Conservation (phyloP, 2,888 invertebrate species). For the Aporophyla lueneburgensis region DNA sequence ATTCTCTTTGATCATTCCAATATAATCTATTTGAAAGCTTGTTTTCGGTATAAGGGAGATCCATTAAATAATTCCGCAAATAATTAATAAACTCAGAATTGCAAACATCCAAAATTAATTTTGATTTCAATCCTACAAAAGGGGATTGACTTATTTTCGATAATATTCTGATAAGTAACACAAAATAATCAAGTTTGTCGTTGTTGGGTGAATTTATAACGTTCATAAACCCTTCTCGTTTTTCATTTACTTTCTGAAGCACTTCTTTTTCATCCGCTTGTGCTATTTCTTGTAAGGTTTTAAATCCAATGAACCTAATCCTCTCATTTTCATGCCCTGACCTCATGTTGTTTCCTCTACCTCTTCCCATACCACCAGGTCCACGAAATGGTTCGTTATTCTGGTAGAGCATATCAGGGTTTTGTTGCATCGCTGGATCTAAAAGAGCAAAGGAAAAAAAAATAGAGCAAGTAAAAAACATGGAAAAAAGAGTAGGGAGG, state of each 20-base stretch:
- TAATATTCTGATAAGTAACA: slow-evolving; percentile 82
- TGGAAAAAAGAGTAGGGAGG: too few relatives aligned
- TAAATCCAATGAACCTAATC: slow-evolving; percentile 69
- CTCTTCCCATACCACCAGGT: not conserved
- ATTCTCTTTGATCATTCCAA: slow-evolving; percentile 79
- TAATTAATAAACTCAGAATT: slow-evolving; percentile 78
- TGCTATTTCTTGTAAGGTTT: slow-evolving; percentile 77
- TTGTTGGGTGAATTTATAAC: slow-evolving; percentile 74
- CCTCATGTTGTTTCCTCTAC: slow-evolving; percentile 16
- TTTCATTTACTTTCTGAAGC: slow-evolving; percentile 76
- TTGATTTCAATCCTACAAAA: slow-evolving; percentile 79
- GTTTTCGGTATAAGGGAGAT: slow-evolving; percentile 75
- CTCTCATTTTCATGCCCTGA: slow-evolving; percentile 20
- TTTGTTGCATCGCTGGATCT: slow-evolving; percentile 17
- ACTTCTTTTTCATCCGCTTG: slow-evolving; percentile 77
- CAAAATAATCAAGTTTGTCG: slow-evolving; percentile 77
- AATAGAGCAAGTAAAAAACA: not conserved
- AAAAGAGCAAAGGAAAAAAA: slow-evolving; percentile 14
- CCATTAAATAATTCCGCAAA: slow-evolving; percentile 79
- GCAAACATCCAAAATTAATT: slow-evolving; percentile 79
- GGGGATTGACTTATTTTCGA: slow-evolving; percentile 80
- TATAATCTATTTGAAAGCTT: slow-evolving; percentile 72
- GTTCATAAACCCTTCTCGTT: slow-evolving; percentile 77
- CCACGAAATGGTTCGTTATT: slow-evolving; percentile 13
- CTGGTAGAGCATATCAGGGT: slow-evolving; percentile 1